Evolutionary conservation across 1,140 invertebrate species (phyloP).

Genomic region (Brevipalpus yothersi): DNA sequence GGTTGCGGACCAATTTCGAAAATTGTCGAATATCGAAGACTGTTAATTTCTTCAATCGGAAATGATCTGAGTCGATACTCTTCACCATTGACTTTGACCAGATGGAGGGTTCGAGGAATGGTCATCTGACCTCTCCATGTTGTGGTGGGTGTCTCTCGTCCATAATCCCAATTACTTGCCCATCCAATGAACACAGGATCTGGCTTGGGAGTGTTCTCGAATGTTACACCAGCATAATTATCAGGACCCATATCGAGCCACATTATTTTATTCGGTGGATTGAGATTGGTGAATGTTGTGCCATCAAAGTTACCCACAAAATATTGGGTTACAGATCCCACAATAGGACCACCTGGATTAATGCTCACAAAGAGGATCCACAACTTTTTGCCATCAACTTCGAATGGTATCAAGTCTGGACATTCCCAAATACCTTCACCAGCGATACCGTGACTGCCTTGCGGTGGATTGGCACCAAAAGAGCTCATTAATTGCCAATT

Average conservation of each 20-base stretch:
- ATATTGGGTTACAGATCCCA: conserved; percentile 3
- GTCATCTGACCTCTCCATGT: conserved; percentile 6
- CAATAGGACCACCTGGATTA: neutral
- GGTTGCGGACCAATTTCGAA: neutral
- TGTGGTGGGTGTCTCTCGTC: neutral
- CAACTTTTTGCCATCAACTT: neutral
- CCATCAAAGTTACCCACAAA: conserved; percentile 7
- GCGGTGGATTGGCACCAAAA: neutral
- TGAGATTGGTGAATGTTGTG: neutral
- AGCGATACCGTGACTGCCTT: neutral
- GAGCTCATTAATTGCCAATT: neutral
- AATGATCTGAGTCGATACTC: neutral
- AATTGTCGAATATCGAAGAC: neutral
- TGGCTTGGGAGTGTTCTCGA: neutral
- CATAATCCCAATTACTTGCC: conserved; percentile 7
- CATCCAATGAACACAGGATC: neutral
- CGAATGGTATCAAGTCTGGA: neutral
- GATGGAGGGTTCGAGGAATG: neutral
- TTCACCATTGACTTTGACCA: neutral
- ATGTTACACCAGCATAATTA: conserved; percentile 4
- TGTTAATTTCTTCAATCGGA: neutral
- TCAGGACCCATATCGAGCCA: conserved; percentile 5
- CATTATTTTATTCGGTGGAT: neutral
- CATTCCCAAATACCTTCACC: conserved; percentile 3
- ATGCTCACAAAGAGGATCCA: neutral